Conservation (phyloP, 2,888 invertebrate species). For the Rotaria socialis region DNA sequence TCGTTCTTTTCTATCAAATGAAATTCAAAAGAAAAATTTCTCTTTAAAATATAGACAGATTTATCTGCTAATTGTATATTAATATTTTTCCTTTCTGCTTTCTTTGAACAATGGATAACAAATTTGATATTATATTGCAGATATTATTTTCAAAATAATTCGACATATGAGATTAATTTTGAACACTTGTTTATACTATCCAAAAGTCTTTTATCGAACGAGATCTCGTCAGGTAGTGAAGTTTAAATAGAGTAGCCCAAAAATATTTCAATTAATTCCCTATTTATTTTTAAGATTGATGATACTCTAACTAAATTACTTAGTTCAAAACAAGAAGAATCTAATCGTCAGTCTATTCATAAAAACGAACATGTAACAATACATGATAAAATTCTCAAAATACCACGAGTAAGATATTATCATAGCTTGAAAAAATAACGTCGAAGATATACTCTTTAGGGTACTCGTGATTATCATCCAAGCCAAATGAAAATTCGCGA, state of each 20-base stretch:
- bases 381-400: background rate
- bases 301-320: background rate
- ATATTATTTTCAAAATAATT: too few species aligned
- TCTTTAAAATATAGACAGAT: too few species aligned
- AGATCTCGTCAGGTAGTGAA: background rate
- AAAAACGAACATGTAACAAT: background rate
- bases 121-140: too few species aligned
- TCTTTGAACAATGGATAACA: background rate
- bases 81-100: background rate
- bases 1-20: background rate
- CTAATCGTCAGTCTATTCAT: background rate
- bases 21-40: background rate
- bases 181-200: background rate
- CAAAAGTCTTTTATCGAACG: background rate
- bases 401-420: background rate
- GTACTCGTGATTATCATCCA: conserved; percentile 88
- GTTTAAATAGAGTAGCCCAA: background rate
- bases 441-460: conserved; percentile 53
- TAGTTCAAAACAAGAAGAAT: background rate
- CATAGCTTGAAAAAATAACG: too few species aligned
- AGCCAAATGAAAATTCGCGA: conserved; percentile 88
- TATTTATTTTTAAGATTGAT: background rate
- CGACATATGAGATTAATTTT: too few species aligned
- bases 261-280: background rate
- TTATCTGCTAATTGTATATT: background rate